Evolutionary conservation across 2,888 invertebrate species (phyloP), one percentile per base, ranked within the genome.

Genomic region (Piscicola geometra): DNA sequence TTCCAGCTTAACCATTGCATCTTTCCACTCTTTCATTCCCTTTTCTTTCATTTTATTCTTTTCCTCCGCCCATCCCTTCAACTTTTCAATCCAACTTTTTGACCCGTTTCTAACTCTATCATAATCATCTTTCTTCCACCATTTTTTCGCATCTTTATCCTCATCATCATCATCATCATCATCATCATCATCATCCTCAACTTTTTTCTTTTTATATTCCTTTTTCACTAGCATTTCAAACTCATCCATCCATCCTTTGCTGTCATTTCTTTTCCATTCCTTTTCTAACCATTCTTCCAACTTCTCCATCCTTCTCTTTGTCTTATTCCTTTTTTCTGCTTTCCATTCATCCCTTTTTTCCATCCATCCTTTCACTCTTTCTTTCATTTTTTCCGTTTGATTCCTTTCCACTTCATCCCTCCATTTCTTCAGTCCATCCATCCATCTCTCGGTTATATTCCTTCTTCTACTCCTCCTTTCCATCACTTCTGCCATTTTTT

Each of bases 271-370:
- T 47, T n/a, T 50, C 47, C 0, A 25, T 30, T 41, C 21, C 50
- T 21, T 50, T 66, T 52, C n/a, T 21, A 60, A 21, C 66, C 28
- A 69, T 66, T 41, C 21, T 52, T 50, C 41, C n/a, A 73, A 47
- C 64, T 47, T 60, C 36, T 64, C 15, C 69, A 70, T 47, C 74
- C 52, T 3, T 52, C 56, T 52, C 30, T 36, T 71, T 50, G 3
- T 35, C 68, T 71, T n/a, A 9, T 56, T 35, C 67, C 67, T 32
- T 47, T 71, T 64, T 18, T 64, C 71, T 47, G 41, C 36, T 68
- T 67, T 66, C 69, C 25, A 12, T 47, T 70, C 28, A 36, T n/a
- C 30, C 67, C 28, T 33, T 64, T 25, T 33, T 64, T 32, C 32
- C 41, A 50, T 32, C 3, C 75, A 3, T 15, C 73, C 47, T 47